These are phyloP conservation scores for Cololabis saira DNA, from an alignment of 2,113 vertebrate species.

Conservation along the genomic window DNA sequence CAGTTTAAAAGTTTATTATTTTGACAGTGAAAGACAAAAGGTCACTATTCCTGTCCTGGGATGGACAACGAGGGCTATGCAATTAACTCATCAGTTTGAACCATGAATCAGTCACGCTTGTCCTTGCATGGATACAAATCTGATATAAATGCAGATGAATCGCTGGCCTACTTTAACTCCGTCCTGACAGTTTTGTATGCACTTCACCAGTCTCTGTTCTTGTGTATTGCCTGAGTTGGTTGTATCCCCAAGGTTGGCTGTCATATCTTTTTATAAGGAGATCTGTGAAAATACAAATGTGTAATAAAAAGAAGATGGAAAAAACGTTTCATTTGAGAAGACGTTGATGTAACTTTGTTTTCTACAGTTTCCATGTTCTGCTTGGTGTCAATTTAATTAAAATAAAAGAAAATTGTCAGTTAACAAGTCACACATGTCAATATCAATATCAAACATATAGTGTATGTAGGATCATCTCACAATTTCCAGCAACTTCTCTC, in stretches of 20 bases:
- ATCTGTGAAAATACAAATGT: constrained; percentile 15
- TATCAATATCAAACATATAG: too few relatives aligned
- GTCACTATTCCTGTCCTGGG: constrained; percentile 46
- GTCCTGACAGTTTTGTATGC: constrained; percentile 40
- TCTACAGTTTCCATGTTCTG: neutral
- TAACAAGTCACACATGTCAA: too few relatives aligned
- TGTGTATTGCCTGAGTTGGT: constrained; percentile 18
- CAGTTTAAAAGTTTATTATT: constrained; percentile 46
- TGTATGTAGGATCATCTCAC: too few relatives aligned
- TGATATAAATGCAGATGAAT: constrained; percentile 55
- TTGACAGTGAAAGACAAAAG: constrained; percentile 56
- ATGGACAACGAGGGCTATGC: constrained; percentile 35
- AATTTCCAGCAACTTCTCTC: too few relatives aligned
- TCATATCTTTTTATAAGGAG: constrained; percentile 7
- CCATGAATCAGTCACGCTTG: constrained; percentile 51
- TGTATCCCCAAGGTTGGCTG: constrained; percentile 12
- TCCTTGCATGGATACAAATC: constrained; percentile 46
- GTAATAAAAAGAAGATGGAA: neutral
- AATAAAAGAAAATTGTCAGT: too few relatives aligned
- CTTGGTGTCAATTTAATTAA: too few relatives aligned
- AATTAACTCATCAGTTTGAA: constrained; percentile 59
- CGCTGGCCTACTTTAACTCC: constrained; percentile 52
- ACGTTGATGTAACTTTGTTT: neutral
- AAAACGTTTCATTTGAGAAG: neutral
- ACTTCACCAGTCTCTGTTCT: constrained; percentile 21